Percentiles rank a stretch among this genome's conserved stretches.
Conservation (phyloP, 2,113 vertebrate genomes). For the Typhlomys cinereus region DNA sequence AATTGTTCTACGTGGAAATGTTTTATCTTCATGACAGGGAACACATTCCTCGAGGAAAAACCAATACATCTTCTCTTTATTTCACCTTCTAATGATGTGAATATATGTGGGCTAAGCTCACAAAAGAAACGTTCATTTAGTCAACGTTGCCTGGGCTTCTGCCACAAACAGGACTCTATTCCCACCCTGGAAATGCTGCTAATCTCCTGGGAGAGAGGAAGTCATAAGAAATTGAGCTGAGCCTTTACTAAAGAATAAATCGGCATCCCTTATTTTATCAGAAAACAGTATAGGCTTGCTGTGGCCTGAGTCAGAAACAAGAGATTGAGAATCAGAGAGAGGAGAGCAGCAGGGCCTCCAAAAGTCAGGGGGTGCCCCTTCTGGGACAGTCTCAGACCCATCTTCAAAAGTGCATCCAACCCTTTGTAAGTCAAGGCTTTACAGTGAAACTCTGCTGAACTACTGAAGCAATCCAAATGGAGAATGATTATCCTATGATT, state of each 20-base stretch:
- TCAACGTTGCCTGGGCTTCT: not conserved
- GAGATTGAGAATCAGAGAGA: not conserved
- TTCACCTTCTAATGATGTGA: slow-evolving; percentile 7
- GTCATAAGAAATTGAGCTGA: not conserved
- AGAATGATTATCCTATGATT: not conserved
- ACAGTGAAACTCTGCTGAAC: not conserved
- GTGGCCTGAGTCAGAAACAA: not conserved
- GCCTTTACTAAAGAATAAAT: not conserved
- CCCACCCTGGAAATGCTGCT: not conserved
- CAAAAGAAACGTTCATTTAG: not conserved
- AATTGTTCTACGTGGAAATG: slow-evolving; percentile 53
- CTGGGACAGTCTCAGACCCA: not conserved
- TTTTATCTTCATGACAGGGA: slow-evolving; percentile 40
- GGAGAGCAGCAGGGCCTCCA: not conserved
- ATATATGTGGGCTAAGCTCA: not conserved
- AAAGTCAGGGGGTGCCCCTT: not conserved
- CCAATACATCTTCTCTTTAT: not conserved
- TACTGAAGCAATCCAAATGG: not conserved
- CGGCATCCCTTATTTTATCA: not conserved
- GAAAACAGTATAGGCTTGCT: not conserved
- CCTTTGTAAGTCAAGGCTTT: not conserved
- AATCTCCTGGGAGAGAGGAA: not conserved
- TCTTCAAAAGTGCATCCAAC: not conserved
- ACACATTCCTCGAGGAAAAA: slow-evolving; percentile 32
- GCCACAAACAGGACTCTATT: not conserved